A percentile compares a stretch with the other conserved stretches of the same genome.
phyloP scores from a whole-genome alignment of 2,797 vertebrate species.

The Siniperca undulata region DNA sequence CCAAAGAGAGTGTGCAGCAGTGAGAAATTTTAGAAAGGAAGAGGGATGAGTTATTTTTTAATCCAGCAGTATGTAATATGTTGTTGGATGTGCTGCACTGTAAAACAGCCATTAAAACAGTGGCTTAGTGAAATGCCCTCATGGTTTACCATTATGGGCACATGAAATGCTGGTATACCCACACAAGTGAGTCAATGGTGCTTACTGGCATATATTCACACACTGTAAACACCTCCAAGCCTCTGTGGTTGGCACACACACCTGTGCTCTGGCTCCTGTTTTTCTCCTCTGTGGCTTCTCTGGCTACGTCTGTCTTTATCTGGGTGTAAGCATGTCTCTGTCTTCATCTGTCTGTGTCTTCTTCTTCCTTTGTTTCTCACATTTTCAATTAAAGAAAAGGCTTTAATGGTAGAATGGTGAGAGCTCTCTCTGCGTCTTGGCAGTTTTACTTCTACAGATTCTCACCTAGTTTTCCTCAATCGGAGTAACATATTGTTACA shows the following conservation, averaged over 20 bases:
- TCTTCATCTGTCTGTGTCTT: slow-evolving; percentile 31
- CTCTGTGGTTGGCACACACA: slow-evolving; percentile 72
- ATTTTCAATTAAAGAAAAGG: background rate
- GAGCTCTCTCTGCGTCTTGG: slow-evolving; percentile 14
- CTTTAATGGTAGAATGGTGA: slow-evolving; percentile 8
- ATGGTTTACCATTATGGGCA: slow-evolving; percentile 77
- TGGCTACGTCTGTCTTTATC: slow-evolving; percentile 52
- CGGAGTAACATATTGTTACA: slow-evolving; percentile 40
- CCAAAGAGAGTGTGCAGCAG: background rate
- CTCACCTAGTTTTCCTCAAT: slow-evolving; percentile 25
- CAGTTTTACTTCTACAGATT: slow-evolving; percentile 24
- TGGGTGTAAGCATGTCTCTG: slow-evolving; percentile 11
- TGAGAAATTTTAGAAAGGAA: slow-evolving; percentile 19
- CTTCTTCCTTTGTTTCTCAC: slow-evolving; percentile 8
- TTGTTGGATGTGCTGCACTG: slow-evolving; percentile 57
- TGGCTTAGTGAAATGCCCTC: slow-evolving; percentile 71
- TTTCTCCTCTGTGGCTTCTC: slow-evolving; percentile 55
- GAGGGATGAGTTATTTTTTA: slow-evolving; percentile 47
- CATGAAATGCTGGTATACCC: slow-evolving; percentile 69
- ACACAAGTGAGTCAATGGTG: slow-evolving; percentile 73
- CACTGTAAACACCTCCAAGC: slow-evolving; percentile 74
- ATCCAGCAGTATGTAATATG: slow-evolving; percentile 65
- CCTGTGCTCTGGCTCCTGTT: slow-evolving; percentile 63
- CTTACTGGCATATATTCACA: slow-evolving; percentile 77
- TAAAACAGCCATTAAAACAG: slow-evolving; percentile 77